These are phyloP conservation scores for Gorsachius magnificus DNA, from an alignment of 2,797 vertebrate species.

Conservation along the genomic window DNA sequence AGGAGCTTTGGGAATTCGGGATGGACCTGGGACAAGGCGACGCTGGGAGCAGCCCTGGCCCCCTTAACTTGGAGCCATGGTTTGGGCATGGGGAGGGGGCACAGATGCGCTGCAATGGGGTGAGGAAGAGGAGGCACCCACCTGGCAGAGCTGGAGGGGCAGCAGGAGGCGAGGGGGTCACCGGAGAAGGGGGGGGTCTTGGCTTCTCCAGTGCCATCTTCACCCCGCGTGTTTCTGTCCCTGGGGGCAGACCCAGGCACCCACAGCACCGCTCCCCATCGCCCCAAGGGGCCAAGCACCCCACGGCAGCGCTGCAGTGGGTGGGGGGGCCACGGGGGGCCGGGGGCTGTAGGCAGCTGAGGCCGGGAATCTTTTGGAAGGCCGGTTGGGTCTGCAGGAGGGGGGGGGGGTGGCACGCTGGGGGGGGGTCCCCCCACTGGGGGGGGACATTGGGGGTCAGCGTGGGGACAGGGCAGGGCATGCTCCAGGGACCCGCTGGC, in stretches of 20 bases:
- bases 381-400: too few relatives aligned
- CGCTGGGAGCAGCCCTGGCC: not conserved
- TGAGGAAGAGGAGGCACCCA: not conserved
- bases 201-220: not conserved
- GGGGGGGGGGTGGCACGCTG: not conserved
- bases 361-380: too few relatives aligned
- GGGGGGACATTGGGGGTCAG: fast-evolving
- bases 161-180: not conserved
- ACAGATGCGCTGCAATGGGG: fast-evolving
- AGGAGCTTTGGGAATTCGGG: constrained; percentile 37
- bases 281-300: not conserved
- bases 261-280: not conserved
- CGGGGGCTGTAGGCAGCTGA: not conserved
- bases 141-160: not conserved
- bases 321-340: fast-evolving
- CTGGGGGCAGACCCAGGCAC: not conserved
- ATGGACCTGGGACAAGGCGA: not conserved
- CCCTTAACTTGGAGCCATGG: not conserved
- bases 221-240: fast-evolving
- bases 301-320: fast-evolving
- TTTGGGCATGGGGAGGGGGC: not conserved
- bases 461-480: not conserved
- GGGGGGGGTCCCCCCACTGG: fast-evolving
- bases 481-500: not conserved
- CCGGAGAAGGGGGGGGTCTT: not conserved